Conservation (phyloP, 2,113 vertebrate species). For the Phalacrocorax pelagicus region DNA sequence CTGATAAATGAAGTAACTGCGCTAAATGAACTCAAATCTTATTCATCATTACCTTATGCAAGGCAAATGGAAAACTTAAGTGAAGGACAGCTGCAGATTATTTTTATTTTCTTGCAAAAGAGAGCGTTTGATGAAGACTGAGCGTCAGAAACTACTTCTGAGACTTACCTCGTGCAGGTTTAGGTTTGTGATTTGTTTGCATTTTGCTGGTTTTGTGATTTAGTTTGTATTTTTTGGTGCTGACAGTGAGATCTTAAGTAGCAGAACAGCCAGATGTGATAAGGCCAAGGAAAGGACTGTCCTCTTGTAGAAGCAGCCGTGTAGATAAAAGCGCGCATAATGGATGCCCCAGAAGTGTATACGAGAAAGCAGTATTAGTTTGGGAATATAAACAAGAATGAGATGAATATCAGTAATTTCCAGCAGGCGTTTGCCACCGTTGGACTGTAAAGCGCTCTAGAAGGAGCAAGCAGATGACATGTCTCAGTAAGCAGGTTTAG, state of each 20-base stretch:
- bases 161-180: rapidly evolving
- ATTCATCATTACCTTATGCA: neutral
- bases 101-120: neutral
- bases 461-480: neutral
- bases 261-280: rapidly evolving
- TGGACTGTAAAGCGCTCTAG: neutral
- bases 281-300: neutral
- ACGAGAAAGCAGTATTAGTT: neutral
- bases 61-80: neutral
- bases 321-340: neutral
- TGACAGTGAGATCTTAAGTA: rapidly evolving
- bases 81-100: neutral
- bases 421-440: rapidly evolving
- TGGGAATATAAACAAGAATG: neutral
- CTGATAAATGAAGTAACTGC: constrained; percentile 45
- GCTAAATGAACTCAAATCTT: neutral
- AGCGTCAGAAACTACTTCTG: rapidly evolving
- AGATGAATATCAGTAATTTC: neutral
- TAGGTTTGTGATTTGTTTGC: neutral
- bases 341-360: no score
- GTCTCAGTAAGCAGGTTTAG: neutral
- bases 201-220: neutral
- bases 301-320: neutral
- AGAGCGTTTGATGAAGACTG: neutral
- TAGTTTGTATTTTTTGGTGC: neutral